Evolutionary conservation across 2,888 invertebrate genomes (phyloP), one percentile per base, ranked within the genome.

Genomic region (Epinotia brunnichana): DNA sequence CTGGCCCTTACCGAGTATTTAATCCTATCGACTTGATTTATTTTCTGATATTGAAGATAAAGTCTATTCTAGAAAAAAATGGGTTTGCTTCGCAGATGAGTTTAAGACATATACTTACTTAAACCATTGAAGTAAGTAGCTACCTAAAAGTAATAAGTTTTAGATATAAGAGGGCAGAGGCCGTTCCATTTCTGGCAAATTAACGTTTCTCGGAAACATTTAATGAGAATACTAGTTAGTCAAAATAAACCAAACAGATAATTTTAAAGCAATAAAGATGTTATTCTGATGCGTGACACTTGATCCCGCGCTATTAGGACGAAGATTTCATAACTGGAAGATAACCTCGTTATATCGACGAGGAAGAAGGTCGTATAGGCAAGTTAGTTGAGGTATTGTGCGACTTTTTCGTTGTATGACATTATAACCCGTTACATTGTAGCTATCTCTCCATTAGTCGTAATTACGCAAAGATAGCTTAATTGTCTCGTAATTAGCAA

Each of bases 391-490:
- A 15, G 15, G 24, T n/a, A 2, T 41, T 29, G 57, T 66, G 41
- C 2, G 66, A 41, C 66, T 56, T 11, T 66, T 66, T 3, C 2
- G 4, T 15, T 48, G 7, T 48, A n/a, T n/a, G n/a, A 2, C 13
- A 48, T 13, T n/a, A 10, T 4, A 39, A 67, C 76, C 66, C 74
- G 35, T 66, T 74, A 91, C 91, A 85, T 77, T 85, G 92, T 91
- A 76, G 79, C 85, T 84, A 90, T 90, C 89, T 75, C 62, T 70
- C 80, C 85, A 91, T 92, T 92, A 91, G 89, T 81, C 83, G 86
- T 91, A 91, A 91, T 92, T 91, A 91, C 83, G 81, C 77, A 61
- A 59, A 76, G 87, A 90, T 90, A 90, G 84, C 81, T 81, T 89
- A 90, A 89, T 90, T 89, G 87, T 79, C 76, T 73, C 87, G 88